Conservation (phyloP, 1,140 invertebrate species). For the Drosophila baimaii region DNA sequence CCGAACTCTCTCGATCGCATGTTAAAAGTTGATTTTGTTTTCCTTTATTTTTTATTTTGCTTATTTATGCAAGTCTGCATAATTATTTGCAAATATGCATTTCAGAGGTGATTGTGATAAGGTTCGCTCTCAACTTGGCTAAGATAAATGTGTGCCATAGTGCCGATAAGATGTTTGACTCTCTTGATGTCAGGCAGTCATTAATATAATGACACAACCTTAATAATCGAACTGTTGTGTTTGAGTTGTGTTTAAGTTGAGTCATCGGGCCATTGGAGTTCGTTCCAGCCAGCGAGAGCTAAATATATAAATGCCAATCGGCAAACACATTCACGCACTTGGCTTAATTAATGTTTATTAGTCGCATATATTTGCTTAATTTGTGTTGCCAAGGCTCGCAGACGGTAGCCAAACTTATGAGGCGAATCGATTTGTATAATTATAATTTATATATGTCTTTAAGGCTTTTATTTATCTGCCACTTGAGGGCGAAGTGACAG, state of each 20-base stretch:
- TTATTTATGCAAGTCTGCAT: constrained; percentile 77
- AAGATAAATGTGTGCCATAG: constrained; percentile 70
- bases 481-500: constrained; percentile 1
- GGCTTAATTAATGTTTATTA: constrained; percentile 62
- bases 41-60: constrained; percentile 50
- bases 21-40: constrained; percentile 58
- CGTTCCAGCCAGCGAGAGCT: constrained; percentile 5
- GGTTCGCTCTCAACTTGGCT: constrained; percentile 29
- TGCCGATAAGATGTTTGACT: constrained; percentile 63
- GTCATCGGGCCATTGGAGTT: constrained; percentile 26
- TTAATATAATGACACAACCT: constrained; percentile 73
- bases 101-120: constrained; percentile 67
- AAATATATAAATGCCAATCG: constrained; percentile 12
- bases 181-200: constrained; percentile 37
- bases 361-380: constrained; percentile 52
- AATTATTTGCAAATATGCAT: constrained; percentile 78
- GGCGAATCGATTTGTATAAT: constrained; percentile 6
- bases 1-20: constrained; percentile 61
- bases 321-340: constrained; percentile 51
- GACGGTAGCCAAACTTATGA: constrained; percentile 22
- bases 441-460: constrained; percentile 3
- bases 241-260: constrained; percentile 41
- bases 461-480: constrained; percentile 8
- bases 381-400: constrained; percentile 25
- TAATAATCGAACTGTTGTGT: constrained; percentile 42